Evolutionary conservation across 2,797 vertebrate genomes (phyloP).

Genomic region (Coluber constrictor): DNA sequence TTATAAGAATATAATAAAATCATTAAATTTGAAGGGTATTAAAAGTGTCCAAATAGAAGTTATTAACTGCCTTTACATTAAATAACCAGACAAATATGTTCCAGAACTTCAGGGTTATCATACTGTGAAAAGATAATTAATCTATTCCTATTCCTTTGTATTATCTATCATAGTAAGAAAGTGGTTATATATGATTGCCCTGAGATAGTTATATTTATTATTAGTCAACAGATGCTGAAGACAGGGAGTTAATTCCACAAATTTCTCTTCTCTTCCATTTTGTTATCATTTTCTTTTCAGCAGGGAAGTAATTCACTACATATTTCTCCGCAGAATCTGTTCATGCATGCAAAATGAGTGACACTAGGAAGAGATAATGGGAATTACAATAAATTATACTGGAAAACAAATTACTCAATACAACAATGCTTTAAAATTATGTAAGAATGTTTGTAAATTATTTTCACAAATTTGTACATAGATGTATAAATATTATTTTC

Average conservation of each 20-base stretch:
- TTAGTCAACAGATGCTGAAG: constrained; percentile 1
- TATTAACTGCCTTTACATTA: neutral
- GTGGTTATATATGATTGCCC: neutral
- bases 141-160: constrained; percentile 42
- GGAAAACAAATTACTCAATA: neutral
- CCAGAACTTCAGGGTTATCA: constrained; percentile 21
- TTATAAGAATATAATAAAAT: neutral
- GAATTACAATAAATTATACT: neutral
- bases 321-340: constrained; percentile 21
- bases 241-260: constrained; percentile 36
- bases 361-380: constrained; percentile 27
- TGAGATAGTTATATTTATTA: constrained; percentile 44
- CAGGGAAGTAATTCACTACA: constrained; percentile 38
- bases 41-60: neutral
- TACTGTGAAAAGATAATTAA: constrained; percentile 25
- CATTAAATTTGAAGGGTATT: neutral
- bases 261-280: constrained; percentile 18
- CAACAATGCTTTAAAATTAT: neutral
- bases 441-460: neutral
- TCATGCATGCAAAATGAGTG: constrained; percentile 5
- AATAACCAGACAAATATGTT: neutral
- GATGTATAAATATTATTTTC: neutral
- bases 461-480: neutral
- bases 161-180: neutral
- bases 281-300: constrained; percentile 24